These are phyloP conservation scores for Corythaixoides concolor DNA, from an alignment of 2,113 vertebrate species.

Conservation along the genomic window DNA sequence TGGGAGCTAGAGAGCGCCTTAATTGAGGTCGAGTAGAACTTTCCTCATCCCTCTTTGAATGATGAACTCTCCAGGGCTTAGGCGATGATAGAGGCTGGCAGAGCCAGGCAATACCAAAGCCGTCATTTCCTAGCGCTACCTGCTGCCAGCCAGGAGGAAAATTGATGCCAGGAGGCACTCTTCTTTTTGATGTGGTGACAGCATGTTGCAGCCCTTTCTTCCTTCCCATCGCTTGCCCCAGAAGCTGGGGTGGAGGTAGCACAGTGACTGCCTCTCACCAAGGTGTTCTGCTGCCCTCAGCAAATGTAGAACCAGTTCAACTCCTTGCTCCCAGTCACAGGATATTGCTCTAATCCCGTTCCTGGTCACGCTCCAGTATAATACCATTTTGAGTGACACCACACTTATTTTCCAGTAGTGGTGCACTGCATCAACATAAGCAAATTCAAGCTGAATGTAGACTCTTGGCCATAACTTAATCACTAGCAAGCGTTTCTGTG, in stretches of 20 bases:
- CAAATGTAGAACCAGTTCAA: background rate
- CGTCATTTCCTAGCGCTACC: background rate
- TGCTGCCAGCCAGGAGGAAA: background rate
- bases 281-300: background rate
- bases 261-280: background rate
- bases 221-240: background rate
- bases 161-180: background rate
- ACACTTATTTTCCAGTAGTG: background rate
- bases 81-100: background rate
- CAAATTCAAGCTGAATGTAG: background rate
- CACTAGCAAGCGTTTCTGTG: background rate
- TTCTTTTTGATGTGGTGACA: background rate
- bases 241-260: background rate
- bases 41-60: background rate
- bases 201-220: background rate
- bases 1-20: background rate
- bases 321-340: background rate
- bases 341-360: background rate
- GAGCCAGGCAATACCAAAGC: background rate
- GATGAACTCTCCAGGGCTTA: background rate
- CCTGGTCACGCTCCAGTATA: background rate
- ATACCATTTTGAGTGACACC: background rate
- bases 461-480: constrained; percentile 9
- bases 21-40: background rate
- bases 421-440: background rate